phyloP scores from a whole-genome alignment of 1,140 invertebrate genomes.

The Aporrectodea caliginosa region DNA sequence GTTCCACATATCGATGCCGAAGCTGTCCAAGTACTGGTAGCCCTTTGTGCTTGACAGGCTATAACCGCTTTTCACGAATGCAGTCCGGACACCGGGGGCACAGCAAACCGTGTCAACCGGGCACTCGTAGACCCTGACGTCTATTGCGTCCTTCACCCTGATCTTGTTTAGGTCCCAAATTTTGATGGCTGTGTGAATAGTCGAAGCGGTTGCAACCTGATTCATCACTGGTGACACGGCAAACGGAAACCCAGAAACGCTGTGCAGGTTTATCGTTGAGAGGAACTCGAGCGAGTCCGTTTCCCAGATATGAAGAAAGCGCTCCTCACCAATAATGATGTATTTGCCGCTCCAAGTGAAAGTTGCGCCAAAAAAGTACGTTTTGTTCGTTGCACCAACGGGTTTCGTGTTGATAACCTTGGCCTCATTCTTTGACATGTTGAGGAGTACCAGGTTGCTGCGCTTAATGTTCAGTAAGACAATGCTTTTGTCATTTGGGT shows the following conservation, averaged over 20 bases:
- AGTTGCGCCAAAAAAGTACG: conserved; percentile 16
- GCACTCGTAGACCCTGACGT: conserved; percentile 25
- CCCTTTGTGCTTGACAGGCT: conserved; percentile 17
- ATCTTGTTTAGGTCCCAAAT: conserved; percentile 30
- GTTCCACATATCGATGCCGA: conserved; percentile 34
- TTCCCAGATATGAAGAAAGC: conserved; percentile 29
- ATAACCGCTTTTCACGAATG: conserved; percentile 26
- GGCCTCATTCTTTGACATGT: conserved; percentile 3
- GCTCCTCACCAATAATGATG: conserved; percentile 17
- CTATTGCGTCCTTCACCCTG: conserved; percentile 4
- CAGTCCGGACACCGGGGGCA: background rate
- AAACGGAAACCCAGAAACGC: conserved; percentile 16
- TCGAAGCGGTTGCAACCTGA: conserved; percentile 25
- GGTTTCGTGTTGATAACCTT: background rate
- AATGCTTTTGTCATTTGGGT: background rate
- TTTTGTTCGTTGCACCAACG: conserved; percentile 17
- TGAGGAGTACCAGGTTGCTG: conserved; percentile 25
- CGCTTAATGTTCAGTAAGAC: conserved; percentile 30
- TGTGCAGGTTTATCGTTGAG: conserved; percentile 27
- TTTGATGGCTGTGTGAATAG: conserved; percentile 33
- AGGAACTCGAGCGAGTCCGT: background rate
- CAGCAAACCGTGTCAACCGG: conserved; percentile 30
- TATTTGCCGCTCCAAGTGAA: conserved; percentile 25
- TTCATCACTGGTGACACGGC: conserved; percentile 16
- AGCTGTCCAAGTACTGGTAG: conserved; percentile 32